Evolutionary conservation across 2,113 vertebrate genomes (phyloP).

Genomic region (Smithornis capensis): DNA sequence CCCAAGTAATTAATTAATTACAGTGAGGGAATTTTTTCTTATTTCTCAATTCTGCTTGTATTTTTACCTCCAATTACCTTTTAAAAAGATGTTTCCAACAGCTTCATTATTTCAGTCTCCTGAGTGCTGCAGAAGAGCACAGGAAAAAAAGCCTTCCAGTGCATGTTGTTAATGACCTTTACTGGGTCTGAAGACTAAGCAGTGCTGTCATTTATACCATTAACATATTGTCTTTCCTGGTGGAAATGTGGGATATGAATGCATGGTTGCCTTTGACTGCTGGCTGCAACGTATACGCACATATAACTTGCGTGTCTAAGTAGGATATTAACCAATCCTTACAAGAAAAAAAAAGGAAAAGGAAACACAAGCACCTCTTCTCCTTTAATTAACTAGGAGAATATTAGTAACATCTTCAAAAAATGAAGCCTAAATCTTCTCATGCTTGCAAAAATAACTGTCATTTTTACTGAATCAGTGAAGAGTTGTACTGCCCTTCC

Average conservation of each 20-base stretch:
- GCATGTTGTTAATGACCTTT: neutral
- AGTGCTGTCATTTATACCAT: neutral
- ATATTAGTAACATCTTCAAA: neutral
- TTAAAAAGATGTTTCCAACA: neutral
- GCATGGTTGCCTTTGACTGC: neutral
- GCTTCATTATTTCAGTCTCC: conserved; percentile 13
- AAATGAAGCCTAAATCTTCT: neutral
- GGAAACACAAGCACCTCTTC: neutral
- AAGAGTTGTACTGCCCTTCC: neutral
- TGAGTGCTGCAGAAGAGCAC: neutral
- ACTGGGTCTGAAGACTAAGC: neutral
- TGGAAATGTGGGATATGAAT: neutral
- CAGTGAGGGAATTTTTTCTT: neutral
- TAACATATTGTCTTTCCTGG: neutral
- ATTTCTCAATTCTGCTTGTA: neutral
- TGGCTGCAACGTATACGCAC: neutral
- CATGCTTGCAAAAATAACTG: neutral
- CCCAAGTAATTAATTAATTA: neutral
- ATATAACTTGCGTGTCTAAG: neutral
- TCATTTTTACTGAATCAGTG: neutral
- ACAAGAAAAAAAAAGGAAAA: neutral
- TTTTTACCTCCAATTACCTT: conserved; percentile 2
- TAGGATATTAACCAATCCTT: neutral
- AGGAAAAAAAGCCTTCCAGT: neutral
- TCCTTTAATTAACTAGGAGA: neutral